Conservation (phyloP, 2,797 vertebrate species). For the Novumbra hubbsi region DNA sequence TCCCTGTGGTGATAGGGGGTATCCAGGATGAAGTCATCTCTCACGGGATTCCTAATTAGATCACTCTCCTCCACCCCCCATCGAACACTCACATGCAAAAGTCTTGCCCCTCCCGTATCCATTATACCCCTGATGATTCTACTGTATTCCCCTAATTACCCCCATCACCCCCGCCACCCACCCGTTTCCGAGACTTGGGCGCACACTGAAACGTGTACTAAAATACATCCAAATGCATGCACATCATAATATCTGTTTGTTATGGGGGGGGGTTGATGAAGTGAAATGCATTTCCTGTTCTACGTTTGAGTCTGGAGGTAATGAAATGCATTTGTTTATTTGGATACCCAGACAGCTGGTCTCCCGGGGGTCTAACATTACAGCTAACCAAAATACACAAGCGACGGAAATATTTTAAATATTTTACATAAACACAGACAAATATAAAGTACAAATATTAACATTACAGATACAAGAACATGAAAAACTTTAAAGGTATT, state of each 20-base stretch:
- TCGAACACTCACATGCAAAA: too few relatives aligned
- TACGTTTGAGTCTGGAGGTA: constrained; percentile 9
- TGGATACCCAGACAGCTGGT: too few relatives aligned
- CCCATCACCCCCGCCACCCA: constrained; percentile 6
- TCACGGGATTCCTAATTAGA: constrained; percentile 56
- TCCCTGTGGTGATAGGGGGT: constrained; percentile 17
- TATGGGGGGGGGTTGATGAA: not conserved
- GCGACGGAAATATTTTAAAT: too few relatives aligned
- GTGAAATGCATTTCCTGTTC: constrained; percentile 33
- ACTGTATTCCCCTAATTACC: not conserved
- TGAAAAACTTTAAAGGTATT: too few relatives aligned
- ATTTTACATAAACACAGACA: too few relatives aligned
- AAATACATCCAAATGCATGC: not conserved
- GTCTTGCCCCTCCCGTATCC: too few relatives aligned
- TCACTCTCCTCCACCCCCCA: constrained; percentile 18
- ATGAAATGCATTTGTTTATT: not conserved
- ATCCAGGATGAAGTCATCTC: constrained; percentile 70
- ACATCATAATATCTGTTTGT: not conserved
- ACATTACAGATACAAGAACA: too few relatives aligned
- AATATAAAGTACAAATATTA: too few relatives aligned
- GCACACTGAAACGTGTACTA: constrained; percentile 8
- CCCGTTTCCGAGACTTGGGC: constrained; percentile 22
- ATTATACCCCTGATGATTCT: not conserved
- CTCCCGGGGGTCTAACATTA: too few relatives aligned
- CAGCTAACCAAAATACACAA: too few relatives aligned